phyloP scores from a whole-genome alignment of 2,797 vertebrate species.

The Linurgus olivaceus region DNA sequence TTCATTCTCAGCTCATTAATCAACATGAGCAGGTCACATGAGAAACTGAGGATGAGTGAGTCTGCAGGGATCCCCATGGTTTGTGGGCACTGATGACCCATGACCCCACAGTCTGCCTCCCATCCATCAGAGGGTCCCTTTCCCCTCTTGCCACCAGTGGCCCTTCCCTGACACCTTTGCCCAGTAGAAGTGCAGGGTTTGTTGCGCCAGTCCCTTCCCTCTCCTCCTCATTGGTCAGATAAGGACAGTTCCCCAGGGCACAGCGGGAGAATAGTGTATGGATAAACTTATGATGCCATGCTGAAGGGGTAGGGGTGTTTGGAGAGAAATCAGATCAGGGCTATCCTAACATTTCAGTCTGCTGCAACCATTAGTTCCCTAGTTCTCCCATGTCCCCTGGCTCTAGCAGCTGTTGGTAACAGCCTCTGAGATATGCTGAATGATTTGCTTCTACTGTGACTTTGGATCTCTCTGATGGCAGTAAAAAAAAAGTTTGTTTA shows the following conservation, averaged over 20 bases:
- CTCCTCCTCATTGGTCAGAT: neutral
- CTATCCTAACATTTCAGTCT: neutral
- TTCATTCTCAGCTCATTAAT: conserved; percentile 42
- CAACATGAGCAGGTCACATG: neutral
- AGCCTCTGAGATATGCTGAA: neutral
- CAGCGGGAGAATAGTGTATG: neutral
- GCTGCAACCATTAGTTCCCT: neutral
- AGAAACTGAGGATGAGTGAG: neutral
- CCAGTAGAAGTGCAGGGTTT: neutral
- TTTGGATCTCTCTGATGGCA: neutral
- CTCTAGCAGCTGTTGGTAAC: neutral
- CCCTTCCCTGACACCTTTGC: neutral
- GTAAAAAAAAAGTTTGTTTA: neutral
- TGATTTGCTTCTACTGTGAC: neutral
- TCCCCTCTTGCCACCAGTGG: neutral
- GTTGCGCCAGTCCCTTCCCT: neutral
- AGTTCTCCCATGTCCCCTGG: neutral
- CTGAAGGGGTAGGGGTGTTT: neutral
- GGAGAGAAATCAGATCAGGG: neutral
- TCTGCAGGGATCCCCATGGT: neutral
- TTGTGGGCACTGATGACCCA: neutral
- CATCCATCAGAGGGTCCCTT: neutral
- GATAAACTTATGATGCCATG: neutral
- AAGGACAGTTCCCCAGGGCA: neutral
- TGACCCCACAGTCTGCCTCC: neutral